Conservation (phyloP, 2,113 vertebrate genomes). For the Siniperca knerii region DNA sequence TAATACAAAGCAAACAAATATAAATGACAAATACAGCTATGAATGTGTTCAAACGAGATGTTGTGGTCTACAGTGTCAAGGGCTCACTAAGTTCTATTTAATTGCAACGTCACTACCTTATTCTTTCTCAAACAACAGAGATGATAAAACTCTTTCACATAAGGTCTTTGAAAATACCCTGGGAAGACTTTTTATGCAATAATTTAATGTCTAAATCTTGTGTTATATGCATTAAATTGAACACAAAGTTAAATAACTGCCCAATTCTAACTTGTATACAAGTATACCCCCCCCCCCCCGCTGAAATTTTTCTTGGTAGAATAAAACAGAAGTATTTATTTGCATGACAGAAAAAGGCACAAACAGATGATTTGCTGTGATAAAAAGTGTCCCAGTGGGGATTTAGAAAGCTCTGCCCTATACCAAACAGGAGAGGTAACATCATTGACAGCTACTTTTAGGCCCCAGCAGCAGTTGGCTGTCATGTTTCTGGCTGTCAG, state of each 20-base stretch:
- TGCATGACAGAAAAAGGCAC: conserved; percentile 61
- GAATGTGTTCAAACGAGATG: neutral
- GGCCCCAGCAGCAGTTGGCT: conserved; percentile 25
- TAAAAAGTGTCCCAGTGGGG: conserved; percentile 24
- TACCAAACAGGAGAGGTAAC: neutral
- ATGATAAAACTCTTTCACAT: neutral
- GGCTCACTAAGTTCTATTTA: neutral
- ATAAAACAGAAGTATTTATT: conserved; percentile 61
- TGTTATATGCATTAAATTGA: neutral
- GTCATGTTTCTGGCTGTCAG: conserved; percentile 28
- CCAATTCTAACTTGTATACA: neutral
- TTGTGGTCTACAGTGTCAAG: neutral
- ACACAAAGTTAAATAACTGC: neutral
- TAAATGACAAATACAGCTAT: neutral
- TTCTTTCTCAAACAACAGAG: neutral
- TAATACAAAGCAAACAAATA: neutral
- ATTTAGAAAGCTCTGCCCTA: conserved; percentile 30
- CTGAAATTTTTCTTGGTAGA: neutral
- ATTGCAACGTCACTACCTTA: neutral
- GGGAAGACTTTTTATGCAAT: neutral
- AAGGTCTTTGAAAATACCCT: neutral
- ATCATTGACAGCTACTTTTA: conserved; percentile 50
- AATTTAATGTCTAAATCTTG: neutral
- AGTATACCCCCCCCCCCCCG: neutral
- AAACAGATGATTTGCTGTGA: conserved; percentile 36